Evolutionary conservation across 2,888 invertebrate genomes (phyloP), one percentile per base, ranked within the genome.

Genomic region (Drosophila birchii): DNA sequence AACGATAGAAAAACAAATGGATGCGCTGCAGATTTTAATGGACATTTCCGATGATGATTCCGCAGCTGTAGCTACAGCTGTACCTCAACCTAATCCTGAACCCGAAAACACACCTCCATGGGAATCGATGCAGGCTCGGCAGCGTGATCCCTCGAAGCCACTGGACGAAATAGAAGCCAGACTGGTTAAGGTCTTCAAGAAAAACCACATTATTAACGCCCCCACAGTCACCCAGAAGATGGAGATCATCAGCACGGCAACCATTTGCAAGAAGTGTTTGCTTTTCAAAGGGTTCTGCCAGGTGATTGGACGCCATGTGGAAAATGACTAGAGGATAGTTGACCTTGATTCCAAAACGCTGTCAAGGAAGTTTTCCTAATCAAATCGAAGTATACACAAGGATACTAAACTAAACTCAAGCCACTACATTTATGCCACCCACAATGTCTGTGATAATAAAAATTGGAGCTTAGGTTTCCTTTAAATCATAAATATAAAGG

Each of bases 231-330:
- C 61, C 14, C 12, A n/a, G 11, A 58, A 71, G 0, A 11, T 77
- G 63, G 61, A 79, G 12, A 77, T 81, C 53, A 56, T 87, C 3
- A 0, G 9, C 8, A 12, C 58, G 1, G 60, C 32, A 8, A 29
- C 11, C 16, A 63, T 87, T 8, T 82, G 82, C 57, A 44, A 49
- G 1, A 85, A 82, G 41, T 88, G 86, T 12, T 29, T 88, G 43
- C 39, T 86, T 26, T 69, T 75, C 14, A 20, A 16, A 0, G 23
- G 18, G 3, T 36, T 87, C 4, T 82, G 81, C 29, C 49, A 58
- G 18, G 26, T 8, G 0, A 55, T 62, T 45, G 83, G 75, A n/a
- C 38, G 44, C 5, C 36, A 56, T 51, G 64, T 86, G 1, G 59
- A 29, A 26, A 43, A 56, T 7, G 56, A n/a, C 12, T 5, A 23